Conservation (phyloP, 2,888 invertebrate genomes). For the Hirtodrosophila duncani region DNA sequence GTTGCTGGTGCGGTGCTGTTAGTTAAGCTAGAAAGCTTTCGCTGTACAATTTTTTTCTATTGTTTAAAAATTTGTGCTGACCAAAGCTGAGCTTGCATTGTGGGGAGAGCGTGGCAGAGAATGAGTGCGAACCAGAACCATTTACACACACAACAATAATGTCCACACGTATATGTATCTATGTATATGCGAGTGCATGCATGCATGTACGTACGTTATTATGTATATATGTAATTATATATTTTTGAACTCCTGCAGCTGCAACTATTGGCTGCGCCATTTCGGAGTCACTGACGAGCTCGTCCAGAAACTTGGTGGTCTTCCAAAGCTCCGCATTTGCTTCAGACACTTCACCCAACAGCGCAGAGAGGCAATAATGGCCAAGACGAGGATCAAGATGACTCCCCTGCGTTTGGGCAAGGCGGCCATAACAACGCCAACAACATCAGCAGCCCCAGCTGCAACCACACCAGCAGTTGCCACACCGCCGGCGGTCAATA, state of each 20-base stretch:
- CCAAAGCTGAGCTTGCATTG: conserved; percentile 44
- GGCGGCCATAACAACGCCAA: conserved; percentile 9
- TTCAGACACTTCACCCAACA: conserved; percentile 61
- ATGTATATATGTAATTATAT: neutral
- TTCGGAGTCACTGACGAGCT: conserved; percentile 58
- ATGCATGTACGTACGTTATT: conserved; percentile 29
- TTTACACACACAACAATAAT: neutral
- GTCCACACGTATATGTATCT: conserved; percentile 1
- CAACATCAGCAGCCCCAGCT: neutral
- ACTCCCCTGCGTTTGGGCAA: conserved; percentile 73
- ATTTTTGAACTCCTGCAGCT: conserved; percentile 54
- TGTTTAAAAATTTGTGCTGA: conserved; percentile 14
- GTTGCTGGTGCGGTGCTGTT: neutral
- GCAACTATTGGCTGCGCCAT: conserved; percentile 68
- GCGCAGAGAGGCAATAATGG: conserved; percentile 70
- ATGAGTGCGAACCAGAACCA: neutral
- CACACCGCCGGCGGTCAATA: conserved; percentile 41
- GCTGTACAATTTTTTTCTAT: conserved; percentile 17
- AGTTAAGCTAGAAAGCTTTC: conserved; percentile 30
- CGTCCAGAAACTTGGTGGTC: conserved; percentile 58
- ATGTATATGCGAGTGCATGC: conserved; percentile 1
- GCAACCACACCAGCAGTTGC: conserved; percentile 9
- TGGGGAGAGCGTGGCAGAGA: neutral
- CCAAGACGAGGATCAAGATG: conserved; percentile 75
- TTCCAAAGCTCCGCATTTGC: conserved; percentile 69